These are phyloP conservation scores for Agriotes lineatus DNA, from an alignment of 2,888 invertebrate genomes.

Conservation along the genomic window DNA sequence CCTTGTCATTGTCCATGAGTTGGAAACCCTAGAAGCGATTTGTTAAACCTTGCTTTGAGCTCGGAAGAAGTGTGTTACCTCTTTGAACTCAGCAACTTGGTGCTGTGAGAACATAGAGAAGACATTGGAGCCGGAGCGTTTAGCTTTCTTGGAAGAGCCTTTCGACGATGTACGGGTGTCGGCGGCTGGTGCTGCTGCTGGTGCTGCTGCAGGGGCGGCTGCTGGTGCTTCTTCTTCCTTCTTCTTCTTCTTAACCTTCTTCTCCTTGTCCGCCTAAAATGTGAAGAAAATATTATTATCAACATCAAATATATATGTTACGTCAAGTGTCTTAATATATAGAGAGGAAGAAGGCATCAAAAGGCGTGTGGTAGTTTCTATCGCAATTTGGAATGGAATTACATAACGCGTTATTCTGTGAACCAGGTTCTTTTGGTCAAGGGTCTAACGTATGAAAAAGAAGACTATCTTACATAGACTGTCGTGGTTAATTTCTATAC, in stretches of 20 bases:
- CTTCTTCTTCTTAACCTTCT: conserved; percentile 93
- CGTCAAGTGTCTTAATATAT: background rate
- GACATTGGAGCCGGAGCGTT: conserved; percentile 94
- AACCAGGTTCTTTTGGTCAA: too few species aligned
- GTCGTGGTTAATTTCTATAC: too few species aligned
- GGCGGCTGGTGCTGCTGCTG: conserved; percentile 77
- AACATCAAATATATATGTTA: background rate
- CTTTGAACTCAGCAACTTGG: conserved; percentile 97
- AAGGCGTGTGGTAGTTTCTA: too few species aligned
- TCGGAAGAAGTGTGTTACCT: conserved; percentile 65
- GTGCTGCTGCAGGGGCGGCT: conserved; percentile 74
- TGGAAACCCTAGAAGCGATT: conserved; percentile 84
- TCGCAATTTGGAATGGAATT: background rate
- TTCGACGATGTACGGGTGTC: conserved; percentile 83
- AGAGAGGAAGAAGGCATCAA: background rate
- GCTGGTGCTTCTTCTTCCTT: conserved; percentile 78
- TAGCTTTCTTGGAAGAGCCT: conserved; percentile 84
- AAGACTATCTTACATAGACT: too few species aligned
- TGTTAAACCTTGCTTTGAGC: background rate
- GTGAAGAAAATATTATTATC: background rate
- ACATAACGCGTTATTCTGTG: too few species aligned
- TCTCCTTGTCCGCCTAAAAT: conserved; percentile 89
- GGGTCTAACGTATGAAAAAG: too few species aligned
- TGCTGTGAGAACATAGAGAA: conserved; percentile 98
- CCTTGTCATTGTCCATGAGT: conserved; percentile 96